phyloP scores from a whole-genome alignment of 2,797 vertebrate species.

The Capromys pilorides region DNA sequence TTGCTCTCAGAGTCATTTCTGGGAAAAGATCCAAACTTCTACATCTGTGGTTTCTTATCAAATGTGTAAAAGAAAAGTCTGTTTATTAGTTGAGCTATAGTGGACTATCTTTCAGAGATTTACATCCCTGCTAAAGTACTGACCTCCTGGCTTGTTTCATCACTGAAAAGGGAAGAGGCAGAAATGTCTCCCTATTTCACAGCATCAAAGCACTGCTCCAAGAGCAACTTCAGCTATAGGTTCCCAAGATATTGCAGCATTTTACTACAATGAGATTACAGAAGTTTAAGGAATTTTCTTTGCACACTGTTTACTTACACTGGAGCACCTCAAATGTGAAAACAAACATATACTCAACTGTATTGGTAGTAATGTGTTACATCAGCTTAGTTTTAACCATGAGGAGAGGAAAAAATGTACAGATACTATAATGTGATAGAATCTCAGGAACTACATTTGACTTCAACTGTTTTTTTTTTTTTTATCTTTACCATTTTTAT shows the following conservation, averaged over 20 bases:
- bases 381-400: slow-evolving; percentile 26
- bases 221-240: background rate
- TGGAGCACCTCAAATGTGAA: background rate
- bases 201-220: background rate
- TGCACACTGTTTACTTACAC: background rate
- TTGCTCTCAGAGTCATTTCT: slow-evolving; percentile 64
- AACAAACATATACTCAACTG: background rate
- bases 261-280: background rate
- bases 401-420: background rate
- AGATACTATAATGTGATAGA: background rate
- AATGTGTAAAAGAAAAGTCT: slow-evolving; percentile 39
- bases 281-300: background rate
- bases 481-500: background rate
- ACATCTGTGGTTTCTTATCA: slow-evolving; percentile 65
- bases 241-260: background rate
- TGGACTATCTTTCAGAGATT: slow-evolving; percentile 35
- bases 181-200: slow-evolving; percentile 16
- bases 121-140: background rate
- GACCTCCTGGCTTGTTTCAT: slow-evolving; percentile 39
- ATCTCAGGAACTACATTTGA: background rate
- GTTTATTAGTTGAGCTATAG: slow-evolving; percentile 45
- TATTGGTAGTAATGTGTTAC: slow-evolving; percentile 4
- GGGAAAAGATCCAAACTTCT: slow-evolving; percentile 70
- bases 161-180: background rate
- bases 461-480: background rate